Evolutionary conservation across 2,888 invertebrate genomes (phyloP), one percentile per base, ranked within the genome.

Genomic region (Lampropteryx suffumata): DNA sequence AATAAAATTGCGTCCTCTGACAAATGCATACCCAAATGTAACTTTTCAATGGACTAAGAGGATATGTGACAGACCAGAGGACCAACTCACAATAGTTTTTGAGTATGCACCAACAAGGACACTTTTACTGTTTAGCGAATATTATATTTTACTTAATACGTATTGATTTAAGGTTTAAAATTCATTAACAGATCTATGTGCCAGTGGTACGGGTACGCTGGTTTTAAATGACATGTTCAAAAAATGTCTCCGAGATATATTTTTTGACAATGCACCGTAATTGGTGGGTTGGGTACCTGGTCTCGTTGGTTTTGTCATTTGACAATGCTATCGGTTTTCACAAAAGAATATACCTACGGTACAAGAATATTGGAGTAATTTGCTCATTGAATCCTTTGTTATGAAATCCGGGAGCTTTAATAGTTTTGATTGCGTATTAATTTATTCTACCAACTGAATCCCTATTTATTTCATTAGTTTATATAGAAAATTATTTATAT

Each of bases 281-380:
- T 90, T 90, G 90, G 89, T 90, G 88, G 90, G 90, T 84, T 84
- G 85, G 89, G 83, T 90, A 90, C 90, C 90, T 90, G 90, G 89
- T 82, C 73, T 71, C 65, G 71, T 68, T 64, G 78, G 84, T 81
- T 82, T 89, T 88, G 88, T 89, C 65, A 69, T 76, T 72, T 67
- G 72, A 89, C 86, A 89, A 89, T 89, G 69, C 73, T 59, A 64
- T 71, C 73, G 79, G 73, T 73, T 66, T 65, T 61, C 53, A 85
- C 82, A 88, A 85, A 72, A 71, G 73, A 67, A 67, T 67, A 73
- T 61, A n/a, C n/a, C n/a, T n/a, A 66, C 62, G 72, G 73, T 73
- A 76, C 65, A 71, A 75, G 79, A 78, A 81, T 83, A 85, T 79
- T 69, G 71, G 70, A 82, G 76, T 85, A 85, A 85, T 84, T 84